Evolutionary conservation across 2,113 vertebrate species (phyloP), one percentile per base, ranked within the genome.

Genomic region (Gymnocephalus cernua): DNA sequence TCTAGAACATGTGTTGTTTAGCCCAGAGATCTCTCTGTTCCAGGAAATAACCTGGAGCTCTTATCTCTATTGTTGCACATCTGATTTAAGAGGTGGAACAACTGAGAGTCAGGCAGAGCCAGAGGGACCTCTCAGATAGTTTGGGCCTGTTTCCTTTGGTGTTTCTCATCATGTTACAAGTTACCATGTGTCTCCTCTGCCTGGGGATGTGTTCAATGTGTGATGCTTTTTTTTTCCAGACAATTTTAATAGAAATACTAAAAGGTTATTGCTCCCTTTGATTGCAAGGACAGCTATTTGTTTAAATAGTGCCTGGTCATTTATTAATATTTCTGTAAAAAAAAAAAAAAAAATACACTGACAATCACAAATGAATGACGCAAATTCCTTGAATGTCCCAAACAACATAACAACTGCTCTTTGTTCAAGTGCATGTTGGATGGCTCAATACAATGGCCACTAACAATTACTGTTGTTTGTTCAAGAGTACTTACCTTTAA

Each of bases 401-500:
- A 74, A 72, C 64, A 66, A 82, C 65, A 77, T 19, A 63, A 53
- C 76, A 83, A 77, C 8, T 0, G 19, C 56, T 63, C 44, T 64
- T 25, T 44, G 77, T 79, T 92, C 84, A 82, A 92, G 88, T 86
- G 83, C 65, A 62, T 53, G 56, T 54, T 72, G 77, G 78, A 68
- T 80, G 75, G 74, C 78, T 84, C 58, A 74, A 48, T 68, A 89
- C 89, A 92, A 92, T 86, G 79, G 62, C 57, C 71, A 62, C 76
- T 38, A 78, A 84, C 82, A 88, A 89, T 86, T 83, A 75, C 66
- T 87, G 50, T 74, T 92, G 74, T 92, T 88, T 88, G 78, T 69
- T 87, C 59, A 50, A 93, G 90, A 80, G 90, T 87, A 67, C 92
- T 91, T 90, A 82, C 58, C 51, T 89, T 87, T 85, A 59, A 91